phyloP scores from a whole-genome alignment of 2,888 invertebrate genomes.

The Dicycla oo region DNA sequence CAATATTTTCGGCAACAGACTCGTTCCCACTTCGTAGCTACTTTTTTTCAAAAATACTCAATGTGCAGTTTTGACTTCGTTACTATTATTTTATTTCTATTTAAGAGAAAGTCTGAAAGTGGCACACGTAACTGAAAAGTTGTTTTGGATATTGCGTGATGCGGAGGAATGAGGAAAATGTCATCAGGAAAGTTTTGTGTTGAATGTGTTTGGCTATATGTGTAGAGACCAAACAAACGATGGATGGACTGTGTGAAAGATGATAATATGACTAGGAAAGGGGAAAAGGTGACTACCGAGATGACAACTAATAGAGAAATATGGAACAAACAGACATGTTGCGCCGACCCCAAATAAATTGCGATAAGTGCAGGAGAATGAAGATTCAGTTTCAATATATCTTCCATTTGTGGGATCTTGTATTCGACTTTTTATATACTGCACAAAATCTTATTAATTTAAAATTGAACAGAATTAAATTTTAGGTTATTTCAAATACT shows the following conservation, averaged over 20 bases:
- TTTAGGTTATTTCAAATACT: background rate
- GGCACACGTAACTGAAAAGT: too few relatives aligned
- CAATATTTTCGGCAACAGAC: too few relatives aligned
- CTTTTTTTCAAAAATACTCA: too few relatives aligned
- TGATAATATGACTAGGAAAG: background rate
- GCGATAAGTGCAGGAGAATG: background rate
- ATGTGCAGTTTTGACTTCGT: too few relatives aligned
- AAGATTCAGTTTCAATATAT: background rate
- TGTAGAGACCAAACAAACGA: background rate
- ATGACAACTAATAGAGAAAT: background rate
- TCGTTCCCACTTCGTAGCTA: too few relatives aligned
- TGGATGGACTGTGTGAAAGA: background rate
- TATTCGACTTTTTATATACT: too few relatives aligned
- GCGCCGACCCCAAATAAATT: background rate
- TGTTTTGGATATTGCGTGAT: background rate
- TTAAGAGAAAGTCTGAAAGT: too few relatives aligned
- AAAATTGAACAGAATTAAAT: background rate
- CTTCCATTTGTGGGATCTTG: background rate
- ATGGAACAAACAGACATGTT: background rate
- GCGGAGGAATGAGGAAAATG: background rate
- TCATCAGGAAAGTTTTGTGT: background rate
- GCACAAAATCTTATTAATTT: too few relatives aligned
- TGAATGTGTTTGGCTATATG: background rate
- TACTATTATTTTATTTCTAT: too few relatives aligned
- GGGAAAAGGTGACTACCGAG: background rate